Evolutionary conservation across 2,797 vertebrate species (phyloP), one percentile per base, ranked within the genome.

Genomic region (Myiotriccus ornatus): DNA sequence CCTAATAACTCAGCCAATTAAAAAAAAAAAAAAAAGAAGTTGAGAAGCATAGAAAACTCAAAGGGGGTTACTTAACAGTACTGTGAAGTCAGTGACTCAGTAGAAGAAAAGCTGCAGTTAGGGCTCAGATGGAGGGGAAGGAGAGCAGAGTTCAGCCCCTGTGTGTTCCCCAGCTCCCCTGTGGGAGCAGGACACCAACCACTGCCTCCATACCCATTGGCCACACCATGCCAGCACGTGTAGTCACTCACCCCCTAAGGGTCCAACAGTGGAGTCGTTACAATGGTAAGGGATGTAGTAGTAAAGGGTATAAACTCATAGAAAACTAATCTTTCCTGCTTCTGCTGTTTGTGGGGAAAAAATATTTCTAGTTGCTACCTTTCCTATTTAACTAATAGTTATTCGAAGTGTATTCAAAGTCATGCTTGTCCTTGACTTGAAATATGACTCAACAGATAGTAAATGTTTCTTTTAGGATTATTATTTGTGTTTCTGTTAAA

Each of bases 151-250:
- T n/a, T 55, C n/a, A 20, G 17, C 64, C 63, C 27, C 37, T 1
- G 0, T 0, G 0, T 21, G 20, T 44, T 55, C 16, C 27, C 16
- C 49, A 52, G 27, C 49, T 18, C 27, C 49, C 17, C 6, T 52
- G 28, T 82, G 52, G 43, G 22, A 74, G 55, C 19, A 50, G 67
- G 34, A 46, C 49, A 43, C 27, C 44, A 49, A 9, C 56, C 24
- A 9, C 10, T 9, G 8, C 28, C 63, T 25, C 24, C 0, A 3
- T 16, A 20, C 56, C 20, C 0, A 1, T 9, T 1, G 0, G 17
- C 30, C 30, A 16, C 34, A 25, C 34, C n/a, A 46, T 0, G 0
- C n/a, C 34, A 35, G 30, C 8, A 4, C 4, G 2, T 16, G 30
- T 19, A 57, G 39, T 30, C 32, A 9, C 27, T 50, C 10, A 14